Evolutionary conservation across 2,797 vertebrate genomes (phyloP).

Genomic region (Pogonophryne albipinna): DNA sequence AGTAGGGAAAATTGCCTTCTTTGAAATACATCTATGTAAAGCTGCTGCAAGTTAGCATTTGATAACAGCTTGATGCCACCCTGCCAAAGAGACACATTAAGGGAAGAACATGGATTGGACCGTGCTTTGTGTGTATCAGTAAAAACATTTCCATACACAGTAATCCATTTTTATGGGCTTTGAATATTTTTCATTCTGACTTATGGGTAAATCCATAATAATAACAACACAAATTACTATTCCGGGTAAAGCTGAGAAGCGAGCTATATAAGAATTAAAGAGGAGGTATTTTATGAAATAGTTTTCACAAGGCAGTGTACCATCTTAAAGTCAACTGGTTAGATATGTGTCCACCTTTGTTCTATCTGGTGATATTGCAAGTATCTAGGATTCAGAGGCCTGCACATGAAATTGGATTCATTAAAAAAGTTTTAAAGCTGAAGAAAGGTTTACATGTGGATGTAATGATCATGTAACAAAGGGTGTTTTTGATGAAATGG

Average conservation of each 20-base stretch:
- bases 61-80: conserved; percentile 37
- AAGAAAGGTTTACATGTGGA: neutral
- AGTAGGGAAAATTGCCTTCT: conserved; percentile 4
- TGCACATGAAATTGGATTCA: neutral
- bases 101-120: conserved; percentile 19
- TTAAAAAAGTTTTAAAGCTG: conserved; percentile 8
- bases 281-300: conserved; percentile 25
- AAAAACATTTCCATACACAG: neutral
- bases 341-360: conserved; percentile 13
- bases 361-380: neutral
- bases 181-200: conserved; percentile 25
- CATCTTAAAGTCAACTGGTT: neutral
- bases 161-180: conserved; percentile 8
- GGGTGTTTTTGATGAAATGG: conserved; percentile 8
- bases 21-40: conserved; percentile 65
- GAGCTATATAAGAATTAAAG: conserved; percentile 22
- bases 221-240: conserved; percentile 19
- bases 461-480: neutral
- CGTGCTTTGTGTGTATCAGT: neutral
- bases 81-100: conserved; percentile 26
- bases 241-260: conserved; percentile 17
- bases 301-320: conserved; percentile 18
- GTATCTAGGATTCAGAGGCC: neutral
- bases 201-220: conserved; percentile 44
- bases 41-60: conserved; percentile 63